Conservation (phyloP, 2,797 vertebrate genomes). For the Eospalax fontanierii region DNA sequence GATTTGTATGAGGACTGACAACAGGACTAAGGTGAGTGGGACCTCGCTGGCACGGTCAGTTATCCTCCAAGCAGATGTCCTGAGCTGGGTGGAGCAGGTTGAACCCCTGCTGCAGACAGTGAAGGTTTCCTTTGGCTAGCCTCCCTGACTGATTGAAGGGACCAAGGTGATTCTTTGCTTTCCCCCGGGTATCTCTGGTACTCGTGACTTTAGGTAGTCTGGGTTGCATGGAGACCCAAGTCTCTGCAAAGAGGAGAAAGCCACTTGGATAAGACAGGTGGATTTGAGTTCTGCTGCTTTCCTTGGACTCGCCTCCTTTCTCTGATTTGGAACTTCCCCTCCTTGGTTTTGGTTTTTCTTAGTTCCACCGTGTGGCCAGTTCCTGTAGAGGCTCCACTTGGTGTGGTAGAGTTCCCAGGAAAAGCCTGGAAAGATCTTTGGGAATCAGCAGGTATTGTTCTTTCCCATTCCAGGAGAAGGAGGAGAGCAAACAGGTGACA, state of each 20-base stretch:
- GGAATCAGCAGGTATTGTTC: not conserved
- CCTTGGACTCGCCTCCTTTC: not conserved
- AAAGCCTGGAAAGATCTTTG: not conserved
- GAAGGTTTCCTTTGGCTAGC: not conserved
- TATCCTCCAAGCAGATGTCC: not conserved
- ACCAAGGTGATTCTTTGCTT: not conserved
- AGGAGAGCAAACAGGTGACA: not conserved
- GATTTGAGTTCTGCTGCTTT: not conserved
- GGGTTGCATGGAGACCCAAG: not conserved
- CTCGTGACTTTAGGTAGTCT: not conserved
- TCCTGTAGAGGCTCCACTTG: not conserved
- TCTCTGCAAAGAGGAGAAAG: not conserved
- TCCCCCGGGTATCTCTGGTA: rapidly evolving
- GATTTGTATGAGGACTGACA: constrained; percentile 36
- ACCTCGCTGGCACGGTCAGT: not conserved
- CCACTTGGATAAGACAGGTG: not conserved
- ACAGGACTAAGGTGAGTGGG: constrained; percentile 78
- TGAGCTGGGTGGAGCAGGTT: not conserved
- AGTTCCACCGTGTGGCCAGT: not conserved
- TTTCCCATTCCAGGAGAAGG: not conserved
- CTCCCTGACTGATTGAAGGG: not conserved
- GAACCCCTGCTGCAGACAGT: not conserved
- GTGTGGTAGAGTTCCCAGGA: not conserved
- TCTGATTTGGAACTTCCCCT: not conserved
- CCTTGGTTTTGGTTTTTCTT: not conserved